Evolutionary conservation across 35 echinoderm and acorn worm species (phyloP).

Genomic region (Eucidaris tribuloides): DNA sequence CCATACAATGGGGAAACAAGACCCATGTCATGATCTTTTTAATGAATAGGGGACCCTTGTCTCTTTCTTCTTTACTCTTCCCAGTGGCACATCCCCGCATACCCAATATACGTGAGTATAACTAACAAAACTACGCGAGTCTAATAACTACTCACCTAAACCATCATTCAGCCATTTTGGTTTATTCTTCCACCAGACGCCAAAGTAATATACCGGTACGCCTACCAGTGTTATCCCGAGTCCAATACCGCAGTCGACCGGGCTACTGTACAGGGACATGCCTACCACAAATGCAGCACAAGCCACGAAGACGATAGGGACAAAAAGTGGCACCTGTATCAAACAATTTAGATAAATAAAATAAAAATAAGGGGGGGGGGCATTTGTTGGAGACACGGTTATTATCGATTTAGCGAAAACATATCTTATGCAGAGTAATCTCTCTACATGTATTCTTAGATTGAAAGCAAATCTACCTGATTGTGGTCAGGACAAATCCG

Average conservation of each 20-base stretch:
- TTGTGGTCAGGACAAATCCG: too few relatives aligned
- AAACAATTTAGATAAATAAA: background rate
- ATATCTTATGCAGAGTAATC: too few relatives aligned
- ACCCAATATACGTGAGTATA: too few relatives aligned
- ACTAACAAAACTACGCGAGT: too few relatives aligned
- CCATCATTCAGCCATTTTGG: conserved; percentile 39
- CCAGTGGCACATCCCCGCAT: too few relatives aligned
- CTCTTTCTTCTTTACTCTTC: too few relatives aligned
- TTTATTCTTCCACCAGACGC: conserved; percentile 77
- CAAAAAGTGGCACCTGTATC: conserved; percentile 54
- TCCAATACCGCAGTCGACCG: conserved; percentile 76
- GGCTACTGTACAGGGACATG: conserved; percentile 73
- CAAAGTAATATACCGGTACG: conserved; percentile 66
- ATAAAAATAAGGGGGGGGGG: background rate
- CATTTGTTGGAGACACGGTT: background rate
- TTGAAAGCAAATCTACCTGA: too few relatives aligned
- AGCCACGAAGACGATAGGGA: conserved; percentile 68
- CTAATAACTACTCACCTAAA: conserved; percentile 68
- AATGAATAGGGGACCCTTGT: too few relatives aligned
- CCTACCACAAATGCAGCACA: conserved; percentile 54
- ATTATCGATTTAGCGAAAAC: too few relatives aligned
- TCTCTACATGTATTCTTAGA: too few relatives aligned
- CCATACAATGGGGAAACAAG: too few relatives aligned
- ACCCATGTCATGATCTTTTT: too few relatives aligned
- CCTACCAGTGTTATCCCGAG: conserved; percentile 53